Percentiles rank a stretch among this genome's conserved stretches.
phyloP scores from a whole-genome alignment of 2,797 vertebrate species.

The Loris lydekkerianus region DNA sequence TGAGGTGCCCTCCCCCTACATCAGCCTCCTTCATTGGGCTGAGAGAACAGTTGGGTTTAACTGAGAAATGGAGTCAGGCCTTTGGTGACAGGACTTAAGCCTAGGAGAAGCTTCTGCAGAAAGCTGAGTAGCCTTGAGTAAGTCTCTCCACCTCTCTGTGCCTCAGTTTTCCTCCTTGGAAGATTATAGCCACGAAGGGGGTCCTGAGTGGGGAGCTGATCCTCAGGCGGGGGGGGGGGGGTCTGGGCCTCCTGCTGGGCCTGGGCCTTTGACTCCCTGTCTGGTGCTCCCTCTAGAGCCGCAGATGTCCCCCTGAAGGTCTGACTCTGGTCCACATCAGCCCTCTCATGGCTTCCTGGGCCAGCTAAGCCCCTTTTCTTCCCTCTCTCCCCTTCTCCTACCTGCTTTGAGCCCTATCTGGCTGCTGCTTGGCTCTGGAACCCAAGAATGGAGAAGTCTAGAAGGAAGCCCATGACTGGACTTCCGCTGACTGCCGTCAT shows the following conservation, averaged over 20 bases:
- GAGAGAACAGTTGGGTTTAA: neutral
- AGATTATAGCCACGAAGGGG: neutral
- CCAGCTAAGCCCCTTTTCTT: neutral
- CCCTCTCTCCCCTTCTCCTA: neutral
- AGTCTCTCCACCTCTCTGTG: neutral
- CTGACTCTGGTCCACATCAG: neutral
- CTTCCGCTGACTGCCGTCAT: neutral
- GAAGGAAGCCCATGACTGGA: neutral
- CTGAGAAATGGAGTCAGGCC: neutral
- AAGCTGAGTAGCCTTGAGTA: neutral
- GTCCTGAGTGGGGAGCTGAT: neutral
- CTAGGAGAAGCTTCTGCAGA: conserved; percentile 7
- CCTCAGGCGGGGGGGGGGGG: too few species aligned
- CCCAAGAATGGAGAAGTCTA: neutral
- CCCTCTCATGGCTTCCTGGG: neutral
- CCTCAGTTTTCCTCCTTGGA: conserved; percentile 10
- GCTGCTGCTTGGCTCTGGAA: neutral
- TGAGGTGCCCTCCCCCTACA: neutral
- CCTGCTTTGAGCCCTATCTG: neutral
- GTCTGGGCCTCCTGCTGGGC: too few species aligned
- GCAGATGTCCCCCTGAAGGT: neutral
- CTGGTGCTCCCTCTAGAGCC: neutral
- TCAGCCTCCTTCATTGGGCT: neutral
- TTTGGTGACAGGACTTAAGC: neutral
- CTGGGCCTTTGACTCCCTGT: neutral